Base-by-base conservation (phyloP, 2,113 vertebrate genomes). In the Dryoscopus gambensis region DNA sequence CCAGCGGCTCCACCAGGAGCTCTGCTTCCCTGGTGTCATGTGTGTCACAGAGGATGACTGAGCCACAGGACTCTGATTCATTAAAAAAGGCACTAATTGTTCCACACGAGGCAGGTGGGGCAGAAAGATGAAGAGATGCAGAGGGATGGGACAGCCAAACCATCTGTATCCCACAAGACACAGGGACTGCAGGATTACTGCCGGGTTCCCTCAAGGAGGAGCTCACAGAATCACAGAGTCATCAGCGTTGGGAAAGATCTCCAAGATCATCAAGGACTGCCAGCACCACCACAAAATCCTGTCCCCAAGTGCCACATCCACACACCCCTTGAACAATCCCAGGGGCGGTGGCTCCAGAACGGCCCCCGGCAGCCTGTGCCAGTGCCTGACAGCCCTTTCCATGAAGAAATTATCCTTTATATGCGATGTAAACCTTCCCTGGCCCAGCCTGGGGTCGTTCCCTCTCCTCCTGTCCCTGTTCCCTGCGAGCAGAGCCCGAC, bases 361-460 rank as follows among this genome's bases (percentile, higher is more conserved):
- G 3, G 15, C 39, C 19, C 69, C 25, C 46, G 3, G 52, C 33
- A 82, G 39, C 37, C 76, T 16, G 19, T 67, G 31, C 18, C 52
- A 50, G 18, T 7, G 19, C 10, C 37, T 75, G 53, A 21, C 20
- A n/a, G 11, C 8, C n/a, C 11, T 55, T 60, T 60, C 23, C 11
- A 22, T 15, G 20, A 40, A n/a, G 44, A 27, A 16, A 4, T 3
- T 5, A 33, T n/a, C n/a, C 24, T 21, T 25, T 2, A 40, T 40
- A 83, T 19, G 28, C 1, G 0, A 22, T 24, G 1, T 8, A 21
- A 68, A 13, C 69, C 13, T 46, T 3, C n/a, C 15, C 39, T 22
- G 13, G 53, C 9, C 0, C 24, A 68, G 7, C 39, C 0, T 60
- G 60, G 39, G 39, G 7, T 39, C 1, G 0, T 53, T 39, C 0